phyloP scores from a whole-genome alignment of 2,888 invertebrate species.

The Zygothrica quintamaculata region DNA sequence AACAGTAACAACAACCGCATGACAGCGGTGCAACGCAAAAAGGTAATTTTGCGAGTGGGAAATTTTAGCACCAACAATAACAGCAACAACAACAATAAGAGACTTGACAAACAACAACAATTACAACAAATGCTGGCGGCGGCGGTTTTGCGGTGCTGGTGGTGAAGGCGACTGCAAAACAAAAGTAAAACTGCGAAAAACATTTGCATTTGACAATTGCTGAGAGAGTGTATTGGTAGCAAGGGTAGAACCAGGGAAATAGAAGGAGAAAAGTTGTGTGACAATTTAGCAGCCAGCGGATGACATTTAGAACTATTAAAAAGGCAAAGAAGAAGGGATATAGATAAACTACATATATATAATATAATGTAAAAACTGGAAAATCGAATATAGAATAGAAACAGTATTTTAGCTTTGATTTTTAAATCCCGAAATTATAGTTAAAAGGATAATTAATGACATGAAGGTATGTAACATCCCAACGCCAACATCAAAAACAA shows the following conservation, averaged over 20 bases:
- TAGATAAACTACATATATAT: no score
- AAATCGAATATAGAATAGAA: no score
- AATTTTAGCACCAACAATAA: slow-evolving; percentile 41
- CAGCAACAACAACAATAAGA: slow-evolving; percentile 5
- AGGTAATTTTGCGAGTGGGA: slow-evolving; percentile 71
- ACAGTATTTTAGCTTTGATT: no score
- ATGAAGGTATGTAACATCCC: neutral
- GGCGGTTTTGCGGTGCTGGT: slow-evolving; percentile 41
- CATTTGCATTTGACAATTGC: slow-evolving; percentile 56
- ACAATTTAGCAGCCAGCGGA: neutral
- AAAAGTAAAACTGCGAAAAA: slow-evolving; percentile 48
- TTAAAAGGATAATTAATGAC: slow-evolving; percentile 15
- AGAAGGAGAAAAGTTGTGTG: slow-evolving; percentile 4
- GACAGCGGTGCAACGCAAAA: slow-evolving; percentile 76
- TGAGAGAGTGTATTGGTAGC: slow-evolving; percentile 7
- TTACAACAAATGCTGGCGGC: slow-evolving; percentile 41
- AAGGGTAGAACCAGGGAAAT: neutral
- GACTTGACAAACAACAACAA: slow-evolving; percentile 20
- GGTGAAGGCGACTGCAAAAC: slow-evolving; percentile 36
- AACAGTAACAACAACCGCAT: slow-evolving; percentile 50
- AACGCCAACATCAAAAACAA: no score
- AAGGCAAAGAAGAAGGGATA: neutral
- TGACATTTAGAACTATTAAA: neutral
- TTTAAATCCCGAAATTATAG: neutral
- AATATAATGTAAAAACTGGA: no score